phyloP scores from a whole-genome alignment of 1,140 invertebrate genomes.

The Diploscapter pachys region DNA sequence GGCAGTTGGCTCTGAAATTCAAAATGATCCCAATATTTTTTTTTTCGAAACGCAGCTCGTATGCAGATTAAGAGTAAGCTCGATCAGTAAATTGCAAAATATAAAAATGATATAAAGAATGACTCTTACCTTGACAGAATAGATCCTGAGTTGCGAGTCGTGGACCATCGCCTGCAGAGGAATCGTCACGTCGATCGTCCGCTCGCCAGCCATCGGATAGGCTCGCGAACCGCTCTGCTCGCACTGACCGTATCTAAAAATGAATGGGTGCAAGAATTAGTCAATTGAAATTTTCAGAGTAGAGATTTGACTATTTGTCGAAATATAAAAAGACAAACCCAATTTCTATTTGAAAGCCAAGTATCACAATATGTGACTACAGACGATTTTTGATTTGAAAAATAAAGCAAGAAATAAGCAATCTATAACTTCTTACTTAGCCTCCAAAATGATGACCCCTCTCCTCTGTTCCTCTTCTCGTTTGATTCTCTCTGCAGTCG shows the following conservation, averaged over 20 bases:
- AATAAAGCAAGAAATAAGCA: not conserved
- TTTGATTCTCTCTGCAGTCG: conserved; percentile 61
- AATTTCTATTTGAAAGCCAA: too few species aligned
- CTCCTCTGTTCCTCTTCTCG: conserved; percentile 75
- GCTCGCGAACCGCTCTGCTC: conserved; percentile 32
- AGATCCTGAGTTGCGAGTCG: conserved; percentile 79
- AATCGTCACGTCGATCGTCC: conserved; percentile 84
- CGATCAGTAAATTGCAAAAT: not conserved
- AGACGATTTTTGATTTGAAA: not conserved
- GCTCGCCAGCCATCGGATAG: conserved; percentile 59
- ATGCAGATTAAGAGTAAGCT: not conserved
- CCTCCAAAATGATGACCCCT: conserved; percentile 77
- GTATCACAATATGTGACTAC: too few species aligned
- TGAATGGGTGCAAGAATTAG: too few species aligned
- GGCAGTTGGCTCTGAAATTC: conserved; percentile 79
- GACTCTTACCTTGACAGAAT: conserved; percentile 79
- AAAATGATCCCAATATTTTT: not conserved
- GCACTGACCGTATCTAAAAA: conserved; percentile 28
- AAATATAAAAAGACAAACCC: too few species aligned
- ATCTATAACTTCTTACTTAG: conserved; percentile 65
- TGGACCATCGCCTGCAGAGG: conserved; percentile 88
- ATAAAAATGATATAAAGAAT: not conserved
- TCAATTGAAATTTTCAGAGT: too few species aligned
- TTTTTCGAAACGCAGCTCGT: not conserved
- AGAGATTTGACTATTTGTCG: too few species aligned